These are phyloP conservation scores for Druceiella hillmani DNA, from an alignment of 2,888 invertebrate species.

Conservation along the genomic window DNA sequence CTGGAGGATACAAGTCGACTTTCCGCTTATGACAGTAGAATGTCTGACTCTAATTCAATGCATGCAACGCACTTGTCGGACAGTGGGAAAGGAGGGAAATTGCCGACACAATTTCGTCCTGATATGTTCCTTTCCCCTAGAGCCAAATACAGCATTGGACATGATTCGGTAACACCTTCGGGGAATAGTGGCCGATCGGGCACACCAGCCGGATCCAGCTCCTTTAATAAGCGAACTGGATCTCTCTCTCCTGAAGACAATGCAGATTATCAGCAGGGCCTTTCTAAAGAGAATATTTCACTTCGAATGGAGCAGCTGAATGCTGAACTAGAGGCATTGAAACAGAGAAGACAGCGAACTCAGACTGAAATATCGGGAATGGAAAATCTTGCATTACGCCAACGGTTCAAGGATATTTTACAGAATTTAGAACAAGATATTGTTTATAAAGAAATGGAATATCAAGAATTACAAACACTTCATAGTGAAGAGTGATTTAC, in stretches of 20 bases:
- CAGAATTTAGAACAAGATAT: slow-evolving; percentile 77
- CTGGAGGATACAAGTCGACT: slow-evolving; percentile 73
- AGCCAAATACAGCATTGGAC: slow-evolving; percentile 20
- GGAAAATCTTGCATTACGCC: slow-evolving; percentile 76
- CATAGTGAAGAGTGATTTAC: no score
- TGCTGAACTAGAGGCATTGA: slow-evolving; percentile 69
- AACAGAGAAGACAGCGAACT: slow-evolving; percentile 68
- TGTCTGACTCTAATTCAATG: slow-evolving; percentile 56
- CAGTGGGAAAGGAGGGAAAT: slow-evolving; percentile 26
- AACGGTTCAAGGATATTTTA: slow-evolving; percentile 76
- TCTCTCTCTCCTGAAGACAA: slow-evolving; percentile 31
- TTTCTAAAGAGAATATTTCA: slow-evolving; percentile 50
- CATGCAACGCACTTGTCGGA: slow-evolving; percentile 29
- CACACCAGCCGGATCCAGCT: slow-evolving; percentile 1
- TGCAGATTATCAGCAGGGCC: slow-evolving; percentile 33
- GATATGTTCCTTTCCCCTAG: slow-evolving; percentile 35
- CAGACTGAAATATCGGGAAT: slow-evolving; percentile 80
- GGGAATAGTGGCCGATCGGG: not conserved
- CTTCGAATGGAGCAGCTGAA: slow-evolving; percentile 66
- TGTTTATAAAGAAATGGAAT: slow-evolving; percentile 70
- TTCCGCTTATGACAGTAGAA: slow-evolving; percentile 66
- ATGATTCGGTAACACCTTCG: no score
- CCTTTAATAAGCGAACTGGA: not conserved
- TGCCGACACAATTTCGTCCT: slow-evolving; percentile 37
- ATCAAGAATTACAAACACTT: slow-evolving; percentile 39